Evolutionary conservation across 1,140 invertebrate species (phyloP).

Genomic region (Acyrthosiphon pisum): DNA sequence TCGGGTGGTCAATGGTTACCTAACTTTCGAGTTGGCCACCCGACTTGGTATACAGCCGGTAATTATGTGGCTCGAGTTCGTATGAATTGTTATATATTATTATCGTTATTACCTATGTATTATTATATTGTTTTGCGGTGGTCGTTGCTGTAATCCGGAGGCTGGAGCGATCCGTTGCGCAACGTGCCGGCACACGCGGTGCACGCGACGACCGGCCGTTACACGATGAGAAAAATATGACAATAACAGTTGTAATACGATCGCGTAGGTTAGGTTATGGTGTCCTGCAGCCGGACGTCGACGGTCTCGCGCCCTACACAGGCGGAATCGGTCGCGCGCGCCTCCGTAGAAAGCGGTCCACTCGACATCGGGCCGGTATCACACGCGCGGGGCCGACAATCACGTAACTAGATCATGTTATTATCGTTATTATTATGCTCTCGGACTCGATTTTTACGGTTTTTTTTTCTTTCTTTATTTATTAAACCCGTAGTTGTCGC

Average conservation of each 20-base stretch:
- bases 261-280: neutral
- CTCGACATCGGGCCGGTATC: neutral
- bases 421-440: neutral
- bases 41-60: neutral
- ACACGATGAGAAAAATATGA: neutral
- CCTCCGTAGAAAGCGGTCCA: neutral
- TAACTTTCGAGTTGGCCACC: neutral
- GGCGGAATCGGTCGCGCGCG: neutral
- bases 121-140: neutral
- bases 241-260: neutral
- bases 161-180: neutral
- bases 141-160: neutral
- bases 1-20: neutral
- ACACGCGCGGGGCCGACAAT: neutral
- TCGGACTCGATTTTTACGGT: neutral
- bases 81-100: neutral
- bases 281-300: neutral
- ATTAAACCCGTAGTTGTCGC: neutral
- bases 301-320: neutral
- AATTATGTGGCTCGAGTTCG: neutral
- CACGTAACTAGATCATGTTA: constrained; percentile 34
- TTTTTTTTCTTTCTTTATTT: neutral
- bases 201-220: constrained; percentile 15
- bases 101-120: neutral
- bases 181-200: neutral